Base-by-base conservation (phyloP, 1,140 invertebrate species). In the Penaeus japonicus region DNA sequence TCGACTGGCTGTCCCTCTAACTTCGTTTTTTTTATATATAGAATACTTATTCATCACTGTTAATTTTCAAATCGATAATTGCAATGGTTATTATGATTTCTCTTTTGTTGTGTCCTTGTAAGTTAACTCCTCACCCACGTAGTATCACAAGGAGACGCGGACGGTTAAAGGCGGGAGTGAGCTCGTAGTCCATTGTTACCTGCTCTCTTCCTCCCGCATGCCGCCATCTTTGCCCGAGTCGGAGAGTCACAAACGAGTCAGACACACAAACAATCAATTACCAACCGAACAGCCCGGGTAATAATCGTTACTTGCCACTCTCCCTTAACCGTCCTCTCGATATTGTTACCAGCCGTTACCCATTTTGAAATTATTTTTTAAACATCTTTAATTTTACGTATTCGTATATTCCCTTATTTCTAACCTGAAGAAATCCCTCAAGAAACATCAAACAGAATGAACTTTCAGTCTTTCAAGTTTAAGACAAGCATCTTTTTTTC, bases 121-220 rank as follows among this genome's bases (percentile, higher is more conserved):
- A 30, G 39, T 73, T 55, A 87, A 54, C 54, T 39, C 59, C 17
- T n/a, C 22, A 30, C 75, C 35, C n/a, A n/a, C 75, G 86, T 87
- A 87, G 86, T 82, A 75, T 47, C 62, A 82, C 78, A 82, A 87
- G 86, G 86, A 77, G 65, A 59, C 32, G 62, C 81, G 65, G 39
- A 5, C 47, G 1, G 86, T 55, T n/a, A 32, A 39, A 47, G 35
- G 27, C 1, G 47, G 86, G 62, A 73, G 35, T 24, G 70, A 73
- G 15, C 10, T 27, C 20, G 70, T 73, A 15, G 30, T 3, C 15
- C 2, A 4, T 32, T 30, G 27, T 73, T 32, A 20, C 30, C 18
- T 22, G 54, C 1, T 85, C 35, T 57, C 35, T 85, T 24, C 55
- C 27, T 35, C 24, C 1, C 4, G 18, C 73, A 53, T n/a, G 54